Conservation (phyloP, 2,888 invertebrate species). For the Lypha dubia region DNA sequence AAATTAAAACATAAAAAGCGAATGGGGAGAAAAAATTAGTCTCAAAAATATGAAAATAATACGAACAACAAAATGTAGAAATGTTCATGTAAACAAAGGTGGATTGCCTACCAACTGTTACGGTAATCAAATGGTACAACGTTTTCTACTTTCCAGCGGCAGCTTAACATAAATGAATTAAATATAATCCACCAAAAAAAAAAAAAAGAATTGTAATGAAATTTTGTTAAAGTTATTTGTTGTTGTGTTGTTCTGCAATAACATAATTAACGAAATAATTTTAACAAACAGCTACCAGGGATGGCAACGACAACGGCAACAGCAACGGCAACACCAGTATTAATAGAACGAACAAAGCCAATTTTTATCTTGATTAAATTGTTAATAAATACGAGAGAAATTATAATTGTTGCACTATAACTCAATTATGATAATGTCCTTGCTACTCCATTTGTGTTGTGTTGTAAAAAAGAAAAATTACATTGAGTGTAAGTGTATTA, state of each 20-base stretch:
- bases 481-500: slow-evolving; percentile 2
- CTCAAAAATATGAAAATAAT: neutral
- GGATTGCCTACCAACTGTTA: neutral
- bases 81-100: neutral
- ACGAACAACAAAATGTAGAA: neutral
- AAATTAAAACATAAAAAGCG: slow-evolving; percentile 22
- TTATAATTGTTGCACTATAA: slow-evolving; percentile 68
- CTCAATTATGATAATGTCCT: slow-evolving; percentile 69
- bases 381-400: slow-evolving; percentile 67
- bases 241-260: slow-evolving; percentile 1
- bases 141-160: neutral
- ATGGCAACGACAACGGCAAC: neutral
- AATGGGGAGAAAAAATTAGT: slow-evolving; percentile 7
- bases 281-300: neutral
- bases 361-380: slow-evolving; percentile 68
- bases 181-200: too few relatives aligned
- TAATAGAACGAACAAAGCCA: slow-evolving; percentile 33
- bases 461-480: too few relatives aligned
- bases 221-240: neutral
- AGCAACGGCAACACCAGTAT: neutral
- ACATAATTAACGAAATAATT: slow-evolving; percentile 30
- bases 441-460: neutral
- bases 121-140: neutral
- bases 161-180: neutral
- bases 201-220: neutral